Evolutionary conservation across 2,113 vertebrate genomes (phyloP).

Genomic region (Tetraodon nigroviridis): DNA sequence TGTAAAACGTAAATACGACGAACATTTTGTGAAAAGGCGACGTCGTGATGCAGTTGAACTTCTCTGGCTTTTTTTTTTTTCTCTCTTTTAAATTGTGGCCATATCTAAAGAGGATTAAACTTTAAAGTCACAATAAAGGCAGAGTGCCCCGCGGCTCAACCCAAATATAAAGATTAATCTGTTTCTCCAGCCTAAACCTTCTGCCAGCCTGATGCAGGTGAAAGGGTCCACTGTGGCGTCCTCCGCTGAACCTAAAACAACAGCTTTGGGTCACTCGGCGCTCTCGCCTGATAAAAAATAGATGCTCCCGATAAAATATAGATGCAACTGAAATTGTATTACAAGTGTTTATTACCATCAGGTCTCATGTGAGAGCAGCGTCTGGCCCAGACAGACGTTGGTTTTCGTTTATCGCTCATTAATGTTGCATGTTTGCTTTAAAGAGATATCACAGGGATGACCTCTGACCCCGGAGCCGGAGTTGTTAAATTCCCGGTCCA

Average conservation of each 20-base stretch:
- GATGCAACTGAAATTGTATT: conserved; percentile 43
- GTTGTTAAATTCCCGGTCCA: not conserved
- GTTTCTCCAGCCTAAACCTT: conserved; percentile 32
- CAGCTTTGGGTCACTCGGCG: conserved; percentile 32
- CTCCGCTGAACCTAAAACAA: conserved; percentile 36
- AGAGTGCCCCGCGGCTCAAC: conserved; percentile 23
- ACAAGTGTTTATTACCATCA: conserved; percentile 40
- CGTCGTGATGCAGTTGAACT: conserved; percentile 11
- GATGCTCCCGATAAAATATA: conserved; percentile 53
- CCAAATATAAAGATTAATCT: conserved; percentile 57
- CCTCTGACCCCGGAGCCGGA: too few species aligned
- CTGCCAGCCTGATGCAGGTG: conserved; percentile 39
- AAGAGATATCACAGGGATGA: too few species aligned
- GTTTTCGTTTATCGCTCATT: not conserved
- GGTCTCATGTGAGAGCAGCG: conserved; percentile 8
- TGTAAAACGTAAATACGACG: too few species aligned
- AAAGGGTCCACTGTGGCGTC: conserved; percentile 26
- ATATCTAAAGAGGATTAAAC: conserved; percentile 54
- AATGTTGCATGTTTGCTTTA: not conserved
- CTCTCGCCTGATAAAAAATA: conserved; percentile 53
- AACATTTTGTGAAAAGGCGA: not conserved
- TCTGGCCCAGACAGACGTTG: not conserved
- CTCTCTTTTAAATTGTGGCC: conserved; percentile 2
- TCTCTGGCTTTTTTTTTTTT: conserved; percentile 14
- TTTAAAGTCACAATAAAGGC: conserved; percentile 47